Evolutionary conservation across 1,140 invertebrate genomes (phyloP).

Genomic region (Calliphora vicina): DNA sequence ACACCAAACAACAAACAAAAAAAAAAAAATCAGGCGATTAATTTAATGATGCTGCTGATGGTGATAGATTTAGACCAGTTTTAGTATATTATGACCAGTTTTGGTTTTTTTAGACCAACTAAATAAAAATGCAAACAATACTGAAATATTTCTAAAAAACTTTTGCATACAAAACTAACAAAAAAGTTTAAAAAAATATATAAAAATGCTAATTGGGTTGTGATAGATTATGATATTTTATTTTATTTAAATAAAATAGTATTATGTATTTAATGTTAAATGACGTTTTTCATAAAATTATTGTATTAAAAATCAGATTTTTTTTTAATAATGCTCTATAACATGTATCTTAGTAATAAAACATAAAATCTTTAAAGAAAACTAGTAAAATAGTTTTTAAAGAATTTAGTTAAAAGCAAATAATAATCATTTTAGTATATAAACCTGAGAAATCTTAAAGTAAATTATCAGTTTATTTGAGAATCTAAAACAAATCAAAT

Average conservation of each 20-base stretch:
- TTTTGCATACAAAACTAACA: neutral
- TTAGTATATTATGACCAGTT: neutral
- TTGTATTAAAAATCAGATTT: neutral
- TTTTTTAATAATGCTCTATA: neutral
- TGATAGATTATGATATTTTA: neutral
- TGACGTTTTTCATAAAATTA: neutral
- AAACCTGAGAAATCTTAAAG: neutral
- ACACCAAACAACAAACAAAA: no score
- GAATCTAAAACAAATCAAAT: neutral
- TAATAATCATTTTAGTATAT: neutral
- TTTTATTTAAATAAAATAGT: neutral
- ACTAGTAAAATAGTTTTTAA: neutral
- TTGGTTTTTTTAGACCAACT: neutral
- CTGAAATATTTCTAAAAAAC: neutral
- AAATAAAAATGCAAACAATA: neutral
- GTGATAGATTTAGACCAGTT: neutral
- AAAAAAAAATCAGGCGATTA: no score
- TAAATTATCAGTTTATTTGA: constrained; percentile 1
- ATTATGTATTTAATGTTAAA: neutral
- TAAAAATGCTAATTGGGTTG: neutral
- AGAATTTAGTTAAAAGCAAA: neutral
- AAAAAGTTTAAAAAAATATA: neutral
- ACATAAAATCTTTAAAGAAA: neutral
- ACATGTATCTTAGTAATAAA: neutral
- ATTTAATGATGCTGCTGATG: no score